Conservation (phyloP, 1,140 invertebrate species). For the Trachymyrmex septentrionalis region DNA sequence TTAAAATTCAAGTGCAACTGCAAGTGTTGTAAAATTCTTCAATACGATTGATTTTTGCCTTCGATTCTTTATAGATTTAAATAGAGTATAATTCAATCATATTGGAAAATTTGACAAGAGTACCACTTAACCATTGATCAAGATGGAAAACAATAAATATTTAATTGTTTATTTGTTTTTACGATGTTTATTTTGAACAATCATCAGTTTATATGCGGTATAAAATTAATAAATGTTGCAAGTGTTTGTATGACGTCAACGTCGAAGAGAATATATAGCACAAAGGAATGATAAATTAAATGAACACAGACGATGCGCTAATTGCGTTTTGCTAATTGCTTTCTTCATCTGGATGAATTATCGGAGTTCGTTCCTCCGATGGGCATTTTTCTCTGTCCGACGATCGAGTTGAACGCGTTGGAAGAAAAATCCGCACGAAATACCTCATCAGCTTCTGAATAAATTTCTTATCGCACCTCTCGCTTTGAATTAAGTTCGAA, state of each 20-base stretch:
- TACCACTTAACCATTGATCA: background rate
- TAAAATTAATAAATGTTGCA: conserved; percentile 3
- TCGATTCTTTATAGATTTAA: no score
- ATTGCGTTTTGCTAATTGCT: conserved; percentile 58
- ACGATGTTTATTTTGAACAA: background rate
- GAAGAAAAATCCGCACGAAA: conserved; percentile 47
- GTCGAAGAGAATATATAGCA: conserved; percentile 36
- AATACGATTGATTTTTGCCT: no score
- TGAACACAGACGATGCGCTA: conserved; percentile 46
- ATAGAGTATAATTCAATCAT: no score
- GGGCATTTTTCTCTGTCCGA: conserved; percentile 56
- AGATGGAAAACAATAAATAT: background rate
- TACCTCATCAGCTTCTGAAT: conserved; percentile 60
- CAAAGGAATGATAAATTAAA: conserved; percentile 41
- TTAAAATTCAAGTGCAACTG: no score
- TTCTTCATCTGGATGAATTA: conserved; percentile 50
- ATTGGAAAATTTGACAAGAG: no score
- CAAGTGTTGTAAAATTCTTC: no score
- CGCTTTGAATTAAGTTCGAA: conserved; percentile 55
- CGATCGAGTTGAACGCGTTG: conserved; percentile 34
- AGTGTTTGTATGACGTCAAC: background rate
- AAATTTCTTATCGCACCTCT: conserved; percentile 59
- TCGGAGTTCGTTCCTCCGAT: conserved; percentile 40
- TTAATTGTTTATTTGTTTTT: conserved; percentile 1
- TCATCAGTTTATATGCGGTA: background rate